Conservation (phyloP, 2,888 invertebrate species). For the Crepidodera aurea region DNA sequence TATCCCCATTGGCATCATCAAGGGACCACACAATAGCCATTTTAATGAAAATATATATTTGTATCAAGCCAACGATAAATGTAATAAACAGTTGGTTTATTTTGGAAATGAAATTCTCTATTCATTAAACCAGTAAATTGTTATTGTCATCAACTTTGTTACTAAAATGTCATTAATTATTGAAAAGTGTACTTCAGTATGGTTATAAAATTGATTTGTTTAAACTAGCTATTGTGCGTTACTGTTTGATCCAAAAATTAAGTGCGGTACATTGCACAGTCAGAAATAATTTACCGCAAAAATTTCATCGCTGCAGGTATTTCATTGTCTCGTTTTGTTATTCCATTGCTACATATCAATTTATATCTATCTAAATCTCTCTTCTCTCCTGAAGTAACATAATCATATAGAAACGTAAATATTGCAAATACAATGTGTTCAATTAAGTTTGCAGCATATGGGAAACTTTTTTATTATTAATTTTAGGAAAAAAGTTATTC, state of each 20-base stretch:
- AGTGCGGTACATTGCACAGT: background rate
- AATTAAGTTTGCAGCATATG: no score
- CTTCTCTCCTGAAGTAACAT: no score
- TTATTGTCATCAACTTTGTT: slow-evolving; percentile 11
- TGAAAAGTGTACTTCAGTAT: slow-evolving; percentile 7
- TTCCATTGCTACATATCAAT: no score
- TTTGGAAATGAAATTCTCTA: slow-evolving; percentile 16
- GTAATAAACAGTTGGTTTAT: slow-evolving; percentile 9
- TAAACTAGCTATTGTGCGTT: background rate
- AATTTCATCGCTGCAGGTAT: background rate
- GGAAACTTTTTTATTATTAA: no score
- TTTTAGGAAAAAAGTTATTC: no score
- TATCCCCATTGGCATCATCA: no score
- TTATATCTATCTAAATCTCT: no score
- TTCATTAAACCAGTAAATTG: slow-evolving; percentile 17
- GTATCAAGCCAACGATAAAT: background rate
- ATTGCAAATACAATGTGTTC: no score
- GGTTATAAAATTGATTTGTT: slow-evolving; percentile 4
- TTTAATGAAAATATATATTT: slow-evolving; percentile 4
- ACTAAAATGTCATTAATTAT: slow-evolving; percentile 15
- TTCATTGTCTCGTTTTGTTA: no score
- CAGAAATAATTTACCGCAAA: background rate
- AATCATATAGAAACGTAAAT: no score
- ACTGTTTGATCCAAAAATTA: background rate
- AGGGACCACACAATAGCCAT: background rate